These are phyloP conservation scores for Pogonomyrmex barbatus DNA, from an alignment of 1,140 invertebrate species.

Conservation along the genomic window DNA sequence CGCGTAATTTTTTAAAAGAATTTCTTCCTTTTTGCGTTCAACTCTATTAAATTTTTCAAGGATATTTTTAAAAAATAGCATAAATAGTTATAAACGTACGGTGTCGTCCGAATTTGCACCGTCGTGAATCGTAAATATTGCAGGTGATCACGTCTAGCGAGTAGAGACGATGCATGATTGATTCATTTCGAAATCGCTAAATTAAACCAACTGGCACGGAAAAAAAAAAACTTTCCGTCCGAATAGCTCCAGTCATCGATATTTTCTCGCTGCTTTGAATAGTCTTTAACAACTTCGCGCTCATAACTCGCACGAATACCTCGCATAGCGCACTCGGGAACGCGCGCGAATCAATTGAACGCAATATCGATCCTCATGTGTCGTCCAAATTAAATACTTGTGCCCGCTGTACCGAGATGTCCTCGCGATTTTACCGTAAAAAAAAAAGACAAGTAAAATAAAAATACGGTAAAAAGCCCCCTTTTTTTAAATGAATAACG, in stretches of 20 bases:
- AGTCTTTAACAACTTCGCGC: constrained; percentile 41
- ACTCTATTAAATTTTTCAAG: not conserved
- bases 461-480: not conserved
- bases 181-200: not conserved
- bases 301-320: constrained; percentile 44
- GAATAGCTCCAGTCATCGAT: constrained; percentile 26
- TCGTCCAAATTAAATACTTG: constrained; percentile 36
- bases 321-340: constrained; percentile 20
- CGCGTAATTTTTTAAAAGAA: not conserved
- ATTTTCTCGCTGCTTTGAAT: constrained; percentile 46
- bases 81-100: not conserved
- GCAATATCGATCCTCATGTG: constrained; percentile 4
- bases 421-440: not conserved
- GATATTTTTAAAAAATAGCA: not conserved
- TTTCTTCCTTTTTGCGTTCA: not conserved
- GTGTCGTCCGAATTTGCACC: too few species aligned
- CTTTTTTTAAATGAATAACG: constrained; percentile 41
- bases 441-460: constrained; percentile 9
- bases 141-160: not conserved
- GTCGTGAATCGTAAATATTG: not conserved
- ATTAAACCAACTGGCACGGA: constrained; percentile 13
- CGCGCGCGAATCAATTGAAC: not conserved
- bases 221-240: constrained; percentile 17
- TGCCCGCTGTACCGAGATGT: not conserved
- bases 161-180: not conserved